Evolutionary conservation across 2,797 vertebrate species (phyloP).

Genomic region (Poeciliopsis paucimaculata): DNA sequence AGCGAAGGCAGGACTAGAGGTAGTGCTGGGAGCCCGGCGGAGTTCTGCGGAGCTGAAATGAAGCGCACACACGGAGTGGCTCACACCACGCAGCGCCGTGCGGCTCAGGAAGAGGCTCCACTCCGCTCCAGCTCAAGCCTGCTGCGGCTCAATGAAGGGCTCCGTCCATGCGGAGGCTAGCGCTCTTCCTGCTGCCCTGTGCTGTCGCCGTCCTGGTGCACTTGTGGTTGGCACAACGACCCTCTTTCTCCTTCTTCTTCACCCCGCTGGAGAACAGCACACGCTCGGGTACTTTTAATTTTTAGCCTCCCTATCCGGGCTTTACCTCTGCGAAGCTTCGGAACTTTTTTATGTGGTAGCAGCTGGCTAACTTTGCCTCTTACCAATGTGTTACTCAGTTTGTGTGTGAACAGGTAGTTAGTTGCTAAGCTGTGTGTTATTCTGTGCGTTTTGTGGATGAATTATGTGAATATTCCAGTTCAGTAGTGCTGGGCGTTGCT

Average conservation of each 20-base stretch:
- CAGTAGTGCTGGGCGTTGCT: conserved; percentile 66
- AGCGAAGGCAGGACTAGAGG: conserved; percentile 70
- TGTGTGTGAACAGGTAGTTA: conserved; percentile 43
- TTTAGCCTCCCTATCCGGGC: conserved; percentile 14
- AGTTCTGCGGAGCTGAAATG: conserved; percentile 62
- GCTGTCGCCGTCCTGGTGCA: conserved; percentile 89
- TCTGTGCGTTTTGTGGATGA: background rate
- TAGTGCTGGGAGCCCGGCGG: conserved; percentile 54
- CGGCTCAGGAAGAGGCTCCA: conserved; percentile 57
- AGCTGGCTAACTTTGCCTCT: conserved; percentile 51
- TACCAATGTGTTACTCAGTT: conserved; percentile 12
- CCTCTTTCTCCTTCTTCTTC: conserved; percentile 52
- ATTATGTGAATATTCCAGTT: conserved; percentile 27
- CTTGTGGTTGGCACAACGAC: conserved; percentile 86
- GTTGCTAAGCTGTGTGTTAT: background rate
- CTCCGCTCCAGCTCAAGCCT: conserved; percentile 58
- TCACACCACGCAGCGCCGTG: conserved; percentile 47
- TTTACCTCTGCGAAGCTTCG: conserved; percentile 25
- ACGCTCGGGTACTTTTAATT: conserved; percentile 71
- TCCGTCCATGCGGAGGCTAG: conserved; percentile 92
- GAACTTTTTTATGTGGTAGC: conserved; percentile 61
- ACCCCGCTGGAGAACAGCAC: conserved; percentile 72
- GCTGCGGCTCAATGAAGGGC: conserved; percentile 70
- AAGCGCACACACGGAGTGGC: conserved; percentile 43
- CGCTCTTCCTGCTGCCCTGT: conserved; percentile 88